Base-by-base conservation (phyloP, 2,888 invertebrate species). In the Hipparchia sbordonii region DNA sequence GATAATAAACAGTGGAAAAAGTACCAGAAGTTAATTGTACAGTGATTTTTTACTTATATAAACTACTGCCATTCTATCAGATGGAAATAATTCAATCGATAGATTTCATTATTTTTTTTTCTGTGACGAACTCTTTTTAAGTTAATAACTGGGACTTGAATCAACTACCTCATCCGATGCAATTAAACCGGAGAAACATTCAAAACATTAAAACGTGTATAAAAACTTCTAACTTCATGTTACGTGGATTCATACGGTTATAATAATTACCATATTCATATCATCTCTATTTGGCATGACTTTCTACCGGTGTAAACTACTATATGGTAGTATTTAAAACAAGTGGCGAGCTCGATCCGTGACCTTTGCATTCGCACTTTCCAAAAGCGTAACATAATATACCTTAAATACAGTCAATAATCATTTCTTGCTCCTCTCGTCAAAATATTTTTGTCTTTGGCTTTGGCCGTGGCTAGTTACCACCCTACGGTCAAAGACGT, bases 261-360 rank as follows among this genome's bases (percentile, higher is more conserved):
- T 46, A 62, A 12, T 61, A 61, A 62, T 62, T 62, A 62, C 39
- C 46, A 62, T 62, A 62, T 46, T 13, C 62, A 62, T 62, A 62
- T 46, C 62, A 45, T 45, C 45, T 23, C 13, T 63, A 62, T 63
- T 63, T 52, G 33, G 65, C 2, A 33, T 33, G 51, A 65, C 65
- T 65, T 65, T 65, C 65, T 65, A 65, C 65, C 10, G 63, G 12
- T 63, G 51, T 52, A 52, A 39, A 65, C 65, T 65, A 23, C 33
- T 33, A 12, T 52, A 69, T 52, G 51, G 33, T 52, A 8, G 51
- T 10, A 33, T 65, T 65, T 63, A 51, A 63, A 52, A 65, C 65
- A 51, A 63, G 52, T 51, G 65, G 65, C 10, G 10, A 48, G 51
- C 10, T 63, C 62, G n/a, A 33, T 51, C 33, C 33, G 52, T 65